Evolutionary conservation across 1,140 invertebrate genomes (phyloP).

Genomic region (Tenebrio molitor): DNA sequence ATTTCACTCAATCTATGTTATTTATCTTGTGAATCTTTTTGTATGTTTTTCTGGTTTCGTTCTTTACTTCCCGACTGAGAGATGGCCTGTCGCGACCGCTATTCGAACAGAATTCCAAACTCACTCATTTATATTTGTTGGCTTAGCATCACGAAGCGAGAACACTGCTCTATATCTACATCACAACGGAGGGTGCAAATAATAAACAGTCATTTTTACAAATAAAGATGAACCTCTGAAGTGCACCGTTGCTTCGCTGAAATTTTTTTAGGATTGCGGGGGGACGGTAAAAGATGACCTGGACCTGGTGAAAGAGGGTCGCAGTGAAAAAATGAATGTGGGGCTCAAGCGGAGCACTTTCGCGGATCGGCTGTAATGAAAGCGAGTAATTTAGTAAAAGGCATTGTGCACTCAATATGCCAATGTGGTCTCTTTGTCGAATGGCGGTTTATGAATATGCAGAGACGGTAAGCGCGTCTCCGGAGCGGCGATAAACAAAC

Average conservation of each 20-base stretch:
- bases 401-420: constrained; percentile 37
- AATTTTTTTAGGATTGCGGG: no score
- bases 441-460: constrained; percentile 47
- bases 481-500: constrained; percentile 46
- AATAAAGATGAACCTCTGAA: no score
- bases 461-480: constrained; percentile 44
- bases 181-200: no score
- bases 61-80: constrained; percentile 43
- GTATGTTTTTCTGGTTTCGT: constrained; percentile 48
- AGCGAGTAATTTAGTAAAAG: constrained; percentile 37
- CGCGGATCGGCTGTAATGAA: constrained; percentile 24
- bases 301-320: no score
- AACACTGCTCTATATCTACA: neutral
- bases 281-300: no score
- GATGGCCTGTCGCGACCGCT: constrained; percentile 31
- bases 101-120: constrained; percentile 13
- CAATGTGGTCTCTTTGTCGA: constrained; percentile 35
- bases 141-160: neutral
- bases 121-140: constrained; percentile 19
- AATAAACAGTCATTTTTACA: no score
- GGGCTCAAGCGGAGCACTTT: no score
- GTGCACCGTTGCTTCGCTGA: no score
- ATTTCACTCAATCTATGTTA: constrained; percentile 51
- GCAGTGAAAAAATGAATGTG: no score
- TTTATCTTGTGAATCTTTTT: constrained; percentile 49